A percentile compares a stretch with the other conserved stretches of the same genome.
These are phyloP conservation scores for Littorina saxatilis DNA, from an alignment of 1,140 invertebrate species.

Conservation along the genomic window DNA sequence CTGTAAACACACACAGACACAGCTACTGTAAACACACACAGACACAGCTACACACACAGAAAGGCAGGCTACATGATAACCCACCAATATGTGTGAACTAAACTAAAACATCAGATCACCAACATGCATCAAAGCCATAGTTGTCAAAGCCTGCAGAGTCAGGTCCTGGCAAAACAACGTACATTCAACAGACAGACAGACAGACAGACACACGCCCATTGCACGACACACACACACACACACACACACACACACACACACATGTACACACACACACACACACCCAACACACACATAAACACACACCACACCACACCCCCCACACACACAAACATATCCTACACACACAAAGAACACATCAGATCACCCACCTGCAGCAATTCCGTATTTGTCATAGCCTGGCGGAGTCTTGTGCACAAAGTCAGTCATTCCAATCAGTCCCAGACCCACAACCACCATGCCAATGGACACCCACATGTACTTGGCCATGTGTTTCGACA, in stretches of 20 bases:
- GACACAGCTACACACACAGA: too few species aligned
- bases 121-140: too few species aligned
- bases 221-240: background rate
- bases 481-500: slow-evolving; percentile 41
- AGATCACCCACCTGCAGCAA: slow-evolving; percentile 36
- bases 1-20: too few species aligned
- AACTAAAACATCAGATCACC: too few species aligned
- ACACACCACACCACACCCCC: too few species aligned
- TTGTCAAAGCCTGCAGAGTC: too few species aligned
- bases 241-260: background rate
- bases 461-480: slow-evolving; percentile 36
- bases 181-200: too few species aligned
- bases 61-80: too few species aligned
- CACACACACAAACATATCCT: background rate
- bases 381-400: slow-evolving; percentile 24
- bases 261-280: background rate
- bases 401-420: slow-evolving; percentile 8
- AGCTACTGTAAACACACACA: too few species aligned
- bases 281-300: slow-evolving; percentile 16
- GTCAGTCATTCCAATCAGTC: slow-evolving; percentile 34
- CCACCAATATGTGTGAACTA: too few species aligned
- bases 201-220: background rate
- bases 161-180: too few species aligned
- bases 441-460: slow-evolving; percentile 25
- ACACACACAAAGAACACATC: too few species aligned